phyloP scores from a whole-genome alignment of 2,113 vertebrate genomes.

The Trinectes maculatus region DNA sequence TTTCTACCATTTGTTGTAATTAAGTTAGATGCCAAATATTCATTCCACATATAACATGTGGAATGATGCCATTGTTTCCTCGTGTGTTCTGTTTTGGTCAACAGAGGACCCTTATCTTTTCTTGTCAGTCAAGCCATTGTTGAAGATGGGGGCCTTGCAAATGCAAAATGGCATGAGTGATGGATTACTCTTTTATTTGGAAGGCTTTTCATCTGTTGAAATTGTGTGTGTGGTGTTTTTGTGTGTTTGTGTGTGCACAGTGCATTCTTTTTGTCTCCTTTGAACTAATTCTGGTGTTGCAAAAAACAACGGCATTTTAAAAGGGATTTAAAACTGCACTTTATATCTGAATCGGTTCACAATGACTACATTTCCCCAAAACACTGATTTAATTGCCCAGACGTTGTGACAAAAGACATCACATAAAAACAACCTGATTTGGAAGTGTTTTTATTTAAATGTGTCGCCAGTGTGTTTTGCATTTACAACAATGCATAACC shows the following conservation, averaged over 20 bases:
- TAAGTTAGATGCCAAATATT: neutral
- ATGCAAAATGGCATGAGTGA: conserved; percentile 79
- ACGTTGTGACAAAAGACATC: too few relatives aligned
- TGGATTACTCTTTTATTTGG: conserved; percentile 83
- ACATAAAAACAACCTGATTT: too few relatives aligned
- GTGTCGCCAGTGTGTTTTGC: too few relatives aligned
- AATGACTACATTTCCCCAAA: too few relatives aligned
- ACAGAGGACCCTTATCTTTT: conserved; percentile 75
- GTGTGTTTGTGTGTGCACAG: conserved; percentile 36
- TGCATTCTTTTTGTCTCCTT: conserved; percentile 22
- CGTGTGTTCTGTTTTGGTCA: conserved; percentile 64
- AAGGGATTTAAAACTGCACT: neutral
- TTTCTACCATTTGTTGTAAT: neutral
- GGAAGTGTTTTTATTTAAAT: too few relatives aligned
- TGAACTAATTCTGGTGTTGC: neutral
- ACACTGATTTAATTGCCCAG: too few relatives aligned
- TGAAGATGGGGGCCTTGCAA: conserved; percentile 72
- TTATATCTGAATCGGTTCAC: too few relatives aligned
- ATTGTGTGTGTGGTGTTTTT: conserved; percentile 52
- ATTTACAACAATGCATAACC: too few relatives aligned
- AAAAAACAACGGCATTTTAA: neutral
- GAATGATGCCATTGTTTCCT: conserved; percentile 32
- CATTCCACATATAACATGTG: neutral
- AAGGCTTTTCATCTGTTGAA: conserved; percentile 70
- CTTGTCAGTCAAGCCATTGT: conserved; percentile 77